These are phyloP conservation scores for Bufo bufo DNA, from an alignment of 2,113 vertebrate species.

Conservation along the genomic window DNA sequence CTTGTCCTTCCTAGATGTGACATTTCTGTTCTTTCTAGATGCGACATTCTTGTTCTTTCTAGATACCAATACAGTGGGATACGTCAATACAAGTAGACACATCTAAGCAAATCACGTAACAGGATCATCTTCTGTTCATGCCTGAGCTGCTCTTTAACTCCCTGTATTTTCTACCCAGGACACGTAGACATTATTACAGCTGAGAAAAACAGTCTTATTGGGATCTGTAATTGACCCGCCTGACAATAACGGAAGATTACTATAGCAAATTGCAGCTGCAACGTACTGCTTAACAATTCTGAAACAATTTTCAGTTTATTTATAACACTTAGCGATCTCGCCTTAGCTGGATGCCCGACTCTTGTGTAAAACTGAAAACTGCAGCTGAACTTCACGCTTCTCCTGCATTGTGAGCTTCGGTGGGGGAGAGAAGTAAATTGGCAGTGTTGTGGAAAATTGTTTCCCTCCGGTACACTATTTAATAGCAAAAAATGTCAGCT, in stretches of 20 bases:
- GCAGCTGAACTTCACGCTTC: neutral
- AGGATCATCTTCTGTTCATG: neutral
- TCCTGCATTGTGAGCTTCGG: neutral
- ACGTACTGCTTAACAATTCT: conserved; percentile 17
- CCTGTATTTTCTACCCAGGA: neutral
- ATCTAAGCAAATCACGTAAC: neutral
- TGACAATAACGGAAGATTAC: conserved; percentile 17
- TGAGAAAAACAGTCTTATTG: conserved; percentile 1
- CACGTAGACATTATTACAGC: neutral
- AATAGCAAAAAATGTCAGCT: neutral
- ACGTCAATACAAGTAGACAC: neutral
- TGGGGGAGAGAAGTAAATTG: neutral
- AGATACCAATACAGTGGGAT: neutral
- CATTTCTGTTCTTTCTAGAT: too few relatives aligned
- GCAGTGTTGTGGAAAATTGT: conserved; percentile 20
- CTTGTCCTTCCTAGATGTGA: neutral
- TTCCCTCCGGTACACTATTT: neutral
- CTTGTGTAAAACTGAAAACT: neutral
- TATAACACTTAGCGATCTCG: neutral
- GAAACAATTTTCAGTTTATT: neutral
- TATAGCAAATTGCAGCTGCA: conserved; percentile 20
- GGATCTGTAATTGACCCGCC: neutral
- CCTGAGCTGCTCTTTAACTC: neutral
- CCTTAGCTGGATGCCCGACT: conserved; percentile 7
- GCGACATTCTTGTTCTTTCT: neutral